These are phyloP conservation scores for Caenorhabditis remanei DNA, from an alignment of 1,140 invertebrate species.

Conservation along the genomic window DNA sequence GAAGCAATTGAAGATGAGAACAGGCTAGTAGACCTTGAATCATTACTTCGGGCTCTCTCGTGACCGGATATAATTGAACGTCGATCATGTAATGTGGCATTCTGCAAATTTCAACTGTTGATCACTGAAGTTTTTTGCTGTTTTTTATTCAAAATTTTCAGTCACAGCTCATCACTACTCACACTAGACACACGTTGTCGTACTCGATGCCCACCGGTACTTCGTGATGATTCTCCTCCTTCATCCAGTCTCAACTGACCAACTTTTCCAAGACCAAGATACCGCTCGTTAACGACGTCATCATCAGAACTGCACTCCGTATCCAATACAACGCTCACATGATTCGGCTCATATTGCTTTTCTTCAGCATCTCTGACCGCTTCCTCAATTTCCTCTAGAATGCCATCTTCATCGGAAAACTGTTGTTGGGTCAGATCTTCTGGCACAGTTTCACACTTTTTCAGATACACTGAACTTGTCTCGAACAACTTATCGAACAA, in stretches of 20 bases:
- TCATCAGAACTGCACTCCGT: slow-evolving; percentile 38
- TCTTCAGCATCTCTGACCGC: slow-evolving; percentile 42
- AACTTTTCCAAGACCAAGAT: background rate
- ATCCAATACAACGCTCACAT: slow-evolving; percentile 37
- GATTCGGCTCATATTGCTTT: slow-evolving; percentile 12
- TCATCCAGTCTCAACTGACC: slow-evolving; percentile 21
- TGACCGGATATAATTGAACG: slow-evolving; percentile 21
- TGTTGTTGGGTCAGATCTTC: slow-evolving; percentile 17
- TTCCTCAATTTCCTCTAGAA: slow-evolving; percentile 29
- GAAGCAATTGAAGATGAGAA: slow-evolving; percentile 31
- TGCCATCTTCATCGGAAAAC: slow-evolving; percentile 36
- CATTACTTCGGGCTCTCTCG: slow-evolving; percentile 31
- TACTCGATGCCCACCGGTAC: background rate
- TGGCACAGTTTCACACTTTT: slow-evolving; percentile 39
- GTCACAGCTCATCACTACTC: background rate
- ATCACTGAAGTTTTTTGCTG: no score
- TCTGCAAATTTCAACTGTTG: background rate
- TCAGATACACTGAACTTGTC: slow-evolving; percentile 9
- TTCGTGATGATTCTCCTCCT: background rate
- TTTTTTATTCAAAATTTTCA: no score
- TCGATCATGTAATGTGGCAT: slow-evolving; percentile 2
- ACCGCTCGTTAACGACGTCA: slow-evolving; percentile 4
- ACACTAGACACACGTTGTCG: slow-evolving; percentile 21
- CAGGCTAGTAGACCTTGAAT: background rate
- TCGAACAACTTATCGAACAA: slow-evolving; percentile 27